Evolutionary conservation across 2,113 vertebrate genomes (phyloP).

Genomic region (Zosterops borbonicus): DNA sequence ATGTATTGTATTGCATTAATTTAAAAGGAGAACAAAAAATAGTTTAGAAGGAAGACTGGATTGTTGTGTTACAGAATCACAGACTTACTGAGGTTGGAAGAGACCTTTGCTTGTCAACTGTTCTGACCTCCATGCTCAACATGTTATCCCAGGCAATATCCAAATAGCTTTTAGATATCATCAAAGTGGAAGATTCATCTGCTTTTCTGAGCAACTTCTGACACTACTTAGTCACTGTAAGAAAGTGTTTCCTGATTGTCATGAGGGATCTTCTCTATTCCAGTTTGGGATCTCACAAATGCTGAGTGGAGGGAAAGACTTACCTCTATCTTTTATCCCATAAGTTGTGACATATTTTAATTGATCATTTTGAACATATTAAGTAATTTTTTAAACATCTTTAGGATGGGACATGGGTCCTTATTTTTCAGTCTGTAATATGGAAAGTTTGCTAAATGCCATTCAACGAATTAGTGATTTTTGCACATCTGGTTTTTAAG

Average conservation of each 20-base stretch:
- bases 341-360: neutral
- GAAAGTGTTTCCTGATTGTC: neutral
- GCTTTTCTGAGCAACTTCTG: neutral
- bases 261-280: neutral
- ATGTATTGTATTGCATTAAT: neutral
- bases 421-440: neutral
- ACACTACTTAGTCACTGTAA: neutral
- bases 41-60: neutral
- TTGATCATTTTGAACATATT: neutral
- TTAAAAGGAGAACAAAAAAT: neutral
- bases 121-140: neutral
- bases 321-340: neutral
- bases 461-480: neutral
- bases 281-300: neutral
- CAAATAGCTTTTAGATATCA: neutral
- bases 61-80: neutral
- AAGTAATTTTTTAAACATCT: neutral
- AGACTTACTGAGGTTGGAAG: neutral
- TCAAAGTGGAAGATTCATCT: neutral
- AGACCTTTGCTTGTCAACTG: neutral
- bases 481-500: neutral
- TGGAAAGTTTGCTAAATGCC: neutral
- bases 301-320: neutral
- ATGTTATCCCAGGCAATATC: no score
- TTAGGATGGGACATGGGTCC: neutral